Evolutionary conservation across 92 coral and sea anemone species (phyloP).

Genomic region (Blastomussa wellsi): DNA sequence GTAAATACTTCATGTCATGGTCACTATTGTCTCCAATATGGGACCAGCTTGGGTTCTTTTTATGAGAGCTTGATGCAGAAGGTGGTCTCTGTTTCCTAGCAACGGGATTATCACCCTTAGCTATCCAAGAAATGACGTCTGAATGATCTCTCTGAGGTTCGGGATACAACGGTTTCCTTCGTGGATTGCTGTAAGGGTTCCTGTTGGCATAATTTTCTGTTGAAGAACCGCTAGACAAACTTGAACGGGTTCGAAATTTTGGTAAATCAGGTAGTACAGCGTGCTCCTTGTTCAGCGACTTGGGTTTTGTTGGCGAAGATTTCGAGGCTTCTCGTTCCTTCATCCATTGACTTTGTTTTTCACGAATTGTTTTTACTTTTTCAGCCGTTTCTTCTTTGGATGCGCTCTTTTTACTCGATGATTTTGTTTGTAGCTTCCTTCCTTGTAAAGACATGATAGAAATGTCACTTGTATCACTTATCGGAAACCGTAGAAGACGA

Average conservation of each 20-base stretch:
- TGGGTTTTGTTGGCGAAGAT: slow-evolving; percentile 27
- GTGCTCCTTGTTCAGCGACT: slow-evolving; percentile 5
- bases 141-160: slow-evolving; percentile 78
- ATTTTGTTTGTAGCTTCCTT: slow-evolving; percentile 57
- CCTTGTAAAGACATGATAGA: slow-evolving; percentile 74
- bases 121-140: slow-evolving; percentile 80
- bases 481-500: background rate
- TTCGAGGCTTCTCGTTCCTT: slow-evolving; percentile 84
- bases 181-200: slow-evolving; percentile 62
- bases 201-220: slow-evolving; percentile 31
- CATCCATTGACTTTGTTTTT: slow-evolving; percentile 94
- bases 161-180: slow-evolving; percentile 81
- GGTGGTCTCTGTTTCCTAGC: slow-evolving; percentile 69
- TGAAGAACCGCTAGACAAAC: slow-evolving; percentile 27
- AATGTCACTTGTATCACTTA: background rate
- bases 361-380: slow-evolving; percentile 84
- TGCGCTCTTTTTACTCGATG: slow-evolving; percentile 49
- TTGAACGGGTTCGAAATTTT: slow-evolving; percentile 21
- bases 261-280: slow-evolving; percentile 27
- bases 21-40: slow-evolving; percentile 6
- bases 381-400: slow-evolving; percentile 70
- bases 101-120: slow-evolving; percentile 61
- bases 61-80: slow-evolving; percentile 51
- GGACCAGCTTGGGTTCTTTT: slow-evolving; percentile 8
- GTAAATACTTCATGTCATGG: slow-evolving; percentile 42